Evolutionary conservation across 1,140 invertebrate genomes (phyloP), one percentile per base, ranked within the genome.

Genomic region (Gryllus bimaculatus): DNA sequence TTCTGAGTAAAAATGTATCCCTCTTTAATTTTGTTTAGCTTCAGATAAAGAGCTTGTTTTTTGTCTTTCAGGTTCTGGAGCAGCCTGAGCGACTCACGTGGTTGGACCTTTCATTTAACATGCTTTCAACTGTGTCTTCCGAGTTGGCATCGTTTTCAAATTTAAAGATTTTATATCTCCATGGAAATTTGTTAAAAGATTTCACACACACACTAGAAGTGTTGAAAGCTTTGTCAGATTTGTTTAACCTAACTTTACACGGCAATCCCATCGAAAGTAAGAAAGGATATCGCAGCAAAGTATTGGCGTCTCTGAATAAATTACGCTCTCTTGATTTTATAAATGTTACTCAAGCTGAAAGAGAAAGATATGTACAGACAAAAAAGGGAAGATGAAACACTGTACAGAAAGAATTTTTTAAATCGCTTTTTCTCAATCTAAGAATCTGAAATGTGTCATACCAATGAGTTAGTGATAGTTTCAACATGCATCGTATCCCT

Each of bases 31-130:
- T 18, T 73, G 73, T 73, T 20, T 73, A 4, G 15, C 20, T 18
- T 18, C 20, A 20, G 15, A 18, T 18, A 18, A 73, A 73, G 2
- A 73, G 73, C 73, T 18, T 18, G 12, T n/a, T 39, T 39, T 39
- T 39, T 39, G 8, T 66, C n/a, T n/a, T 78, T n/a, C 78, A 83
- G 81, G 39, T 83, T 8, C 26, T 83, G 74, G 82, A 83, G 78
- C 48, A 76, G 7, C 83, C 83, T 20, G 82, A 83, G 74, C 79
- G 81, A 26, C 74, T 83, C 21, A 83, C 83, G 4, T 84, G 83
- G 83, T 76, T 84, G 39, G 83, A 84, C 78, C 78, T 84, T 13
- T 83, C 82, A 12, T 84, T 83, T 78, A 84, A 84, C 79, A 66
- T 79, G 21, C 48, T 84, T 4, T 78, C 79, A 8, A 48, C 79